These are phyloP conservation scores for Malurus cyaneus DNA, from an alignment of 2,113 vertebrate species.

Conservation along the genomic window DNA sequence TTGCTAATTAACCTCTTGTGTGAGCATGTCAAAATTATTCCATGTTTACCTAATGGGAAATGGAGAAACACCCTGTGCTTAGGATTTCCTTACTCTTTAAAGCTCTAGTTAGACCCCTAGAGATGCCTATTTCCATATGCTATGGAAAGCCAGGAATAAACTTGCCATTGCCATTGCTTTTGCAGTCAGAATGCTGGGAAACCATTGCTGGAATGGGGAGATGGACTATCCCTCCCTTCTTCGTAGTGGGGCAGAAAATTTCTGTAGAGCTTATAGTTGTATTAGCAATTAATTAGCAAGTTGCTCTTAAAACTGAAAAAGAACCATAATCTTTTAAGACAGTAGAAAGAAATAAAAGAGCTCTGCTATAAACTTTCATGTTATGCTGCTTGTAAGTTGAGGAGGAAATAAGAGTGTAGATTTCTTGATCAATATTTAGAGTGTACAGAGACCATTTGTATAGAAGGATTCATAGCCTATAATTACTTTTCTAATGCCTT, in stretches of 20 bases:
- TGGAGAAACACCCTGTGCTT: background rate
- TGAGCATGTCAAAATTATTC: background rate
- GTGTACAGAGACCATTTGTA: background rate
- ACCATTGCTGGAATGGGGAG: background rate
- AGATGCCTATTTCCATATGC: background rate
- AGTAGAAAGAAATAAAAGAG: background rate
- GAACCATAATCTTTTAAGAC: background rate
- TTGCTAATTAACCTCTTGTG: conserved; percentile 29
- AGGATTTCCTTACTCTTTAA: background rate
- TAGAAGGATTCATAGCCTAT: background rate
- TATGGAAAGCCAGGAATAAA: background rate
- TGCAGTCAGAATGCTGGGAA: background rate
- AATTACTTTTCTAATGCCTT: background rate
- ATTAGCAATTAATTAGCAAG: background rate
- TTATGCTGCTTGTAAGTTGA: background rate
- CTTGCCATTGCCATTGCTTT: background rate
- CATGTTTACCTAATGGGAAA: background rate
- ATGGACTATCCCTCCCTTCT: background rate
- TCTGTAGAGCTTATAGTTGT: background rate
- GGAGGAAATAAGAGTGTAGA: background rate
- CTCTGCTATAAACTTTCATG: background rate
- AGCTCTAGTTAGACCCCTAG: background rate
- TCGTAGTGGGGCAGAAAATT: background rate
- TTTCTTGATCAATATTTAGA: background rate
- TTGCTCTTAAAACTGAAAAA: background rate